Evolutionary conservation across 64 coral and sea anemone genomes (phyloP).

Genomic region (Platygyra sinensis): DNA sequence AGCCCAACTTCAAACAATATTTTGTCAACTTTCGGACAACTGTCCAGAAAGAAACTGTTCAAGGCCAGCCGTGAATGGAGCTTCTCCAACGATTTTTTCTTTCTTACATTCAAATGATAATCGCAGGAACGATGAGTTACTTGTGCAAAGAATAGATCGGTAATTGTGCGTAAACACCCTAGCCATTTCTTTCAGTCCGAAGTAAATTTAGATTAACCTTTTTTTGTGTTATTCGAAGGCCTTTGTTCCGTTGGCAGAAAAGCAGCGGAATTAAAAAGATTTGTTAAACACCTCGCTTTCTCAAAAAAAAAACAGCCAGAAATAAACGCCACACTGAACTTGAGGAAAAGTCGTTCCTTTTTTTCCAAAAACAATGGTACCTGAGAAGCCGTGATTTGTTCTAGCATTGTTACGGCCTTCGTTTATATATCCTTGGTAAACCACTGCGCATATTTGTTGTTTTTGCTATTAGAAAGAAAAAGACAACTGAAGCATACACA

Average conservation of each 20-base stretch:
- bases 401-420: neutral
- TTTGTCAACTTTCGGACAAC: conserved; percentile 19
- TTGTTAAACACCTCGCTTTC: neutral
- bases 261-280: neutral
- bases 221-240: conserved; percentile 17
- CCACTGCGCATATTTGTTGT: conserved; percentile 18
- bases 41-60: neutral
- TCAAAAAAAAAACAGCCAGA: too few species aligned
- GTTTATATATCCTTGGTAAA: conserved; percentile 2
- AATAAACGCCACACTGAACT: neutral
- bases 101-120: conserved; percentile 46
- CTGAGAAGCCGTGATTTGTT: neutral
- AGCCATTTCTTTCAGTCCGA: conserved; percentile 11
- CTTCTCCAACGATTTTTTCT: neutral
- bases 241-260: conserved; percentile 28
- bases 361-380: neutral
- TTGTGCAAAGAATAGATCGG: conserved; percentile 47
- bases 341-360: neutral
- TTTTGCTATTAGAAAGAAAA: conserved; percentile 6
- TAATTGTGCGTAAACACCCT: conserved; percentile 56
- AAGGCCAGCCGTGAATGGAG: conserved; percentile 15
- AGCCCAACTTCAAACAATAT: conserved; percentile 24
- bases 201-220: conserved; percentile 56
- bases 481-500: conserved; percentile 38
- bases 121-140: conserved; percentile 31